Conservation (phyloP, 1,140 invertebrate species). For the Neodiprion fabricii region DNA sequence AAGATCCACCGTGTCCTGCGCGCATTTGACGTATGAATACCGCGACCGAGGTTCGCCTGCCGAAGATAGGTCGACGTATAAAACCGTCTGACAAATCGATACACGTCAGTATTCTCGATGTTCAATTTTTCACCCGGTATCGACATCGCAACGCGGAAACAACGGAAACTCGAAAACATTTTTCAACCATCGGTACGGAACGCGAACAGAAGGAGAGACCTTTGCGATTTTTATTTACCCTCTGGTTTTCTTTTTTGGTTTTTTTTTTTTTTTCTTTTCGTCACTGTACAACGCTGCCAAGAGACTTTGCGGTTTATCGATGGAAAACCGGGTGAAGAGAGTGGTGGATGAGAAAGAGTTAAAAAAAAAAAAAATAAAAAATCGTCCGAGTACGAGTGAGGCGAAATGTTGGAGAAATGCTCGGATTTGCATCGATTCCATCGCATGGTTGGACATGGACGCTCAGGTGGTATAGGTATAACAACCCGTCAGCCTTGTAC, state of each 20-base stretch:
- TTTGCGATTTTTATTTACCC: no score
- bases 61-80: background rate
- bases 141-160: conserved; percentile 32
- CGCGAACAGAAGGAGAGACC: conserved; percentile 26
- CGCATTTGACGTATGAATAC: conserved; percentile 5
- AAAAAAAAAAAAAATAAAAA: no score
- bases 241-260: background rate
- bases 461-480: background rate
- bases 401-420: no score
- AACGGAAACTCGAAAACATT: conserved; percentile 42
- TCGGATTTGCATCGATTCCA: no score
- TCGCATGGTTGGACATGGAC: no score
- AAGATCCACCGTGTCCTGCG: conserved; percentile 20
- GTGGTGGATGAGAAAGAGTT: no score
- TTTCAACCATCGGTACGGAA: conserved; percentile 56
- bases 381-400: no score
- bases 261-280: background rate
- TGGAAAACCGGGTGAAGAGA: background rate
- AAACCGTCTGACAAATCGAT: conserved; percentile 51
- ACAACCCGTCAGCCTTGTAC: background rate
- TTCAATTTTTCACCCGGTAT: conserved; percentile 52
- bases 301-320: background rate
- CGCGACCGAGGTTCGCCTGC: background rate
- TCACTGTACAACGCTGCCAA: no score
- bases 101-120: conserved; percentile 51